These are phyloP conservation scores for Acropternis orthonyx DNA, from an alignment of 2,797 vertebrate genomes.

Conservation along the genomic window DNA sequence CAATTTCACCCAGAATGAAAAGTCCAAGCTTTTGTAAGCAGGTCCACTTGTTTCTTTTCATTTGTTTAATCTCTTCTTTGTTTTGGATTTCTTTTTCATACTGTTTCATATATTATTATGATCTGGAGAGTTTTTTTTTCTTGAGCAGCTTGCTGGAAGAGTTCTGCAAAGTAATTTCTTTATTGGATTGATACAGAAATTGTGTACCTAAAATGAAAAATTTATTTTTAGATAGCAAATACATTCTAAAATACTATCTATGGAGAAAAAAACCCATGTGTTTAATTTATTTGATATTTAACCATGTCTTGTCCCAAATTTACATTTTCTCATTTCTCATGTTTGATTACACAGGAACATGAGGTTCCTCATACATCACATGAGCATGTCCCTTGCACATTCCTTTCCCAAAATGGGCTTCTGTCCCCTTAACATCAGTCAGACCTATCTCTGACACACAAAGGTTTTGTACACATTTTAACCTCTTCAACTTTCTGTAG, in stretches of 20 bases:
- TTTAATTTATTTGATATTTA: neutral
- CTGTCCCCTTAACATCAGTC: neutral
- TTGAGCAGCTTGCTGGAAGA: neutral
- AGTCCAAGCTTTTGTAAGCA: neutral
- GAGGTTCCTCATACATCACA: neutral
- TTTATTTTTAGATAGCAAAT: neutral
- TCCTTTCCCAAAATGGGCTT: neutral
- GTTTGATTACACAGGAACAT: neutral
- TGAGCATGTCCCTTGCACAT: neutral
- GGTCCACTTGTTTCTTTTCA: neutral
- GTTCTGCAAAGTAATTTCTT: neutral
- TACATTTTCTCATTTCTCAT: neutral
- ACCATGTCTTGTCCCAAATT: neutral
- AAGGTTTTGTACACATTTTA: neutral
- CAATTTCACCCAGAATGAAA: neutral
- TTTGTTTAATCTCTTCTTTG: neutral
- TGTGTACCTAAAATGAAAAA: neutral
- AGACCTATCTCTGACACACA: neutral
- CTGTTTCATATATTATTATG: neutral
- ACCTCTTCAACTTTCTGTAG: neutral
- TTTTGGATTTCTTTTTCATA: neutral
- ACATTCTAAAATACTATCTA: neutral
- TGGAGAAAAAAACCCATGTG: rapidly evolving
- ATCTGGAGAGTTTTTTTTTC: neutral
- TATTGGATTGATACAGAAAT: neutral